Evolutionary conservation across 2,797 vertebrate species (phyloP).

Genomic region (Pseudotriccus pelzelni): DNA sequence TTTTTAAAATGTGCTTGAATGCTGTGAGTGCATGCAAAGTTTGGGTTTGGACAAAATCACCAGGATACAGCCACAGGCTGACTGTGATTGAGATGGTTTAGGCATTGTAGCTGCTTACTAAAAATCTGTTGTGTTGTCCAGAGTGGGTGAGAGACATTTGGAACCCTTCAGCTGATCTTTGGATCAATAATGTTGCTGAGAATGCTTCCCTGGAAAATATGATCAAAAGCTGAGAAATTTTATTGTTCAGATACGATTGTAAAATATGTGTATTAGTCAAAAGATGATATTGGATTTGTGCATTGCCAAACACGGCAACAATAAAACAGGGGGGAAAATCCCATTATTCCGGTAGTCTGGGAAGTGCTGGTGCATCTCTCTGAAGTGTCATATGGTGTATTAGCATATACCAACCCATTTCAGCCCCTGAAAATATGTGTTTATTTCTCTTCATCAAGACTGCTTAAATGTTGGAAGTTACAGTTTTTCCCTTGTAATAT

Average conservation of each 20-base stretch:
- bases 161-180: not conserved
- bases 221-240: not conserved
- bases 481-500: not conserved
- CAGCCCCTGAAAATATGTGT: not conserved
- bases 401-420: not conserved
- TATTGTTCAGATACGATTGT: not conserved
- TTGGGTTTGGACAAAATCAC: not conserved
- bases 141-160: not conserved
- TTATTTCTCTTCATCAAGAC: conserved; percentile 4
- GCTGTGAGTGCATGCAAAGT: not conserved
- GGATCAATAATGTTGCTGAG: not conserved
- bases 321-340: not conserved
- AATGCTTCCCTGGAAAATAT: not conserved
- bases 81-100: not conserved
- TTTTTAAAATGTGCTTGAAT: not conserved
- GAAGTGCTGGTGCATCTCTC: not conserved
- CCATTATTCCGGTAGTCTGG: not conserved
- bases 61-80: not conserved
- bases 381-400: not conserved
- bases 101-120: not conserved
- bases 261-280: not conserved
- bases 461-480: conserved; percentile 2
- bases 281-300: not conserved
- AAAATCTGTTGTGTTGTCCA: not conserved
- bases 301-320: not conserved